These are phyloP conservation scores for Steatocranus sp. DNA, from an alignment of 2,797 vertebrate species.

Conservation along the genomic window DNA sequence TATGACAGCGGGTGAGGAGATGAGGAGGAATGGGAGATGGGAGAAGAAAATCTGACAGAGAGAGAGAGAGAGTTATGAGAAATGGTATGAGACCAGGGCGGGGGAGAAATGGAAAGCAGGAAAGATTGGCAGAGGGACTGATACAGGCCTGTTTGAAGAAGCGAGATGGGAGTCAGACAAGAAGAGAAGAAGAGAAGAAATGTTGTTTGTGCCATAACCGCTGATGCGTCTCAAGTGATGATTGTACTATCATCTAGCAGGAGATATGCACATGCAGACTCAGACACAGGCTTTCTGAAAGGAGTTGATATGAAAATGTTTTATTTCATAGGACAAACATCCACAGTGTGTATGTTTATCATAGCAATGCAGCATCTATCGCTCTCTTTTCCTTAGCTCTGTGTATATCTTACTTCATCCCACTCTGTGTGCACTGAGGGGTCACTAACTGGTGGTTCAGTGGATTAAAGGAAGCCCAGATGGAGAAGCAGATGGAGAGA, in stretches of 20 bases:
- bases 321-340: slow-evolving; percentile 43
- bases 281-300: slow-evolving; percentile 11
- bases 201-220: slow-evolving; percentile 56
- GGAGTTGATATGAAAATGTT: slow-evolving; percentile 51
- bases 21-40: slow-evolving; percentile 50
- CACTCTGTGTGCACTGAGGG: slow-evolving; percentile 65
- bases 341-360: slow-evolving; percentile 36
- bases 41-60: slow-evolving; percentile 44
- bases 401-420: slow-evolving; percentile 39
- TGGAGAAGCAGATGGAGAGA: slow-evolving; percentile 82
- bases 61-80: slow-evolving; percentile 24
- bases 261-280: slow-evolving; percentile 30
- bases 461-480: slow-evolving; percentile 81
- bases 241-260: slow-evolving; percentile 57
- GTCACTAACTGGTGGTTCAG: slow-evolving; percentile 74
- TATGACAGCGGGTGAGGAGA: slow-evolving; percentile 64
- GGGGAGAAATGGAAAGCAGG: slow-evolving; percentile 41
- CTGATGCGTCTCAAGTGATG: slow-evolving; percentile 56
- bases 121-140: slow-evolving; percentile 45
- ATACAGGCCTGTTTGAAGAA: slow-evolving; percentile 54
- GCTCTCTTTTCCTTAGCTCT: background rate
- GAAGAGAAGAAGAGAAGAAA: slow-evolving; percentile 55
- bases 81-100: slow-evolving; percentile 30
- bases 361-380: background rate
- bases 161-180: slow-evolving; percentile 63